Evolutionary conservation across 1,140 invertebrate species (phyloP), one percentile per base, ranked within the genome.

Genomic region (Leptopilina clavipes): DNA sequence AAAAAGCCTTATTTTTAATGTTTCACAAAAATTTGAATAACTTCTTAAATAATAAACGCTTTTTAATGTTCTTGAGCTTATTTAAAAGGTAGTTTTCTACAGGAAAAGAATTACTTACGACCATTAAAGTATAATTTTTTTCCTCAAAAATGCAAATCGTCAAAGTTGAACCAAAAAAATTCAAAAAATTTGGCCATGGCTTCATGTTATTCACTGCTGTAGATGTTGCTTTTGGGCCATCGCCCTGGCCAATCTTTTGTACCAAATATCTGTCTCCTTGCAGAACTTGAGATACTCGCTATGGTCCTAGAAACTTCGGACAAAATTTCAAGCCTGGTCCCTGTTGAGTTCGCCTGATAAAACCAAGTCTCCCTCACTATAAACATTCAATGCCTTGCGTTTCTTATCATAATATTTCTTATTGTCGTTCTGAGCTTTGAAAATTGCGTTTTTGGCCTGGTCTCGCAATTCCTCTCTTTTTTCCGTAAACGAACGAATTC

Each of bases 401-500:
- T 71, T 71, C 3, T 17, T 40, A 17, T 75, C 22, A 52, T 71
- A 76, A 9, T 11, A 18, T 10, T 52, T 70, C 3, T 45, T 59
- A 48, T 76, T 76, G 45, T 76, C 65, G 12, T 19, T 17, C 17
- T 76, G 71, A 9, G 71, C 71, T 65, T 76, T 72, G 0, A 14
- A 18, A 48, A 76, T 76, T 19, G 12, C 7, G 11, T 74, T 14
- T 71, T 54, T 52, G 7, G 44, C 87, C 83, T 45, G 43, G 9
- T 10, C 18, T 45, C 70, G 14, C n/a, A 44, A n/a, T 18, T 71
- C 37, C 14, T 71, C 70, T 11, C 70, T 19, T 44, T 71, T 72
- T 72, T 72, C 43, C 7, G 14, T 0, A 31, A 48, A 72, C 44
- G 10, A 25, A 25, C 45, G 12, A 7, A 18, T 14, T 11, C 25